phyloP scores from a whole-genome alignment of 2,888 invertebrate species.

The Tridacna crocea region DNA sequence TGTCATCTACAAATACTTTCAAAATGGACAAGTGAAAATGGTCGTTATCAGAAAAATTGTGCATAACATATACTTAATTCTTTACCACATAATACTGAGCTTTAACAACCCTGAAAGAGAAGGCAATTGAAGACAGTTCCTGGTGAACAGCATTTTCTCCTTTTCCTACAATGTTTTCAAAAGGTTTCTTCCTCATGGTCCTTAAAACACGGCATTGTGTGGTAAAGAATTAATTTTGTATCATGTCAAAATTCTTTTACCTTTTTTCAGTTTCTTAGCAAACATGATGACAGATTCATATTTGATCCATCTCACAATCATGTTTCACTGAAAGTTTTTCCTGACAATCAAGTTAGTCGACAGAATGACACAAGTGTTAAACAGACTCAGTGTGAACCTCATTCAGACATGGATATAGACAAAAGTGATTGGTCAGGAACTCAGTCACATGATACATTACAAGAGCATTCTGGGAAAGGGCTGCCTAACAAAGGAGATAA shows the following conservation, averaged over 20 bases:
- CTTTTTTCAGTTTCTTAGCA: constrained; percentile 77
- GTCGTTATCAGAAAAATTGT: no score
- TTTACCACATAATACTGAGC: no score
- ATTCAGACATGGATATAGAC: not conserved
- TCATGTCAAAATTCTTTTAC: not conserved
- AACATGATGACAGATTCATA: constrained; percentile 75
- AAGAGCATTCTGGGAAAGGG: constrained; percentile 29
- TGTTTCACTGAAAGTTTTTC: not conserved
- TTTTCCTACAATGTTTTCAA: no score
- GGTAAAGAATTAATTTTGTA: no score
- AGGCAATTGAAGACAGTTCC: no score
- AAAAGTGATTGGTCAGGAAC: constrained; percentile 1
- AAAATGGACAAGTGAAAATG: no score
- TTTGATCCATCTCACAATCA: constrained; percentile 65
- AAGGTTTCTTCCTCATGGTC: no score
- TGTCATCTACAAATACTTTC: no score
- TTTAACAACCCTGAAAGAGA: no score
- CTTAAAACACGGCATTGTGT: no score
- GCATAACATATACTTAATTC: no score
- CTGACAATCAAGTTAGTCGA: not conserved
- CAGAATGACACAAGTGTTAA: not conserved
- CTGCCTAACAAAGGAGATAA: constrained; percentile 9
- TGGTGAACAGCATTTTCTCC: no score
- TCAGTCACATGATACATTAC: constrained; percentile 24
- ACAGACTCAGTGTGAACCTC: not conserved